Evolutionary conservation across 2,113 vertebrate species (phyloP).

Genomic region (Junco hyemalis): DNA sequence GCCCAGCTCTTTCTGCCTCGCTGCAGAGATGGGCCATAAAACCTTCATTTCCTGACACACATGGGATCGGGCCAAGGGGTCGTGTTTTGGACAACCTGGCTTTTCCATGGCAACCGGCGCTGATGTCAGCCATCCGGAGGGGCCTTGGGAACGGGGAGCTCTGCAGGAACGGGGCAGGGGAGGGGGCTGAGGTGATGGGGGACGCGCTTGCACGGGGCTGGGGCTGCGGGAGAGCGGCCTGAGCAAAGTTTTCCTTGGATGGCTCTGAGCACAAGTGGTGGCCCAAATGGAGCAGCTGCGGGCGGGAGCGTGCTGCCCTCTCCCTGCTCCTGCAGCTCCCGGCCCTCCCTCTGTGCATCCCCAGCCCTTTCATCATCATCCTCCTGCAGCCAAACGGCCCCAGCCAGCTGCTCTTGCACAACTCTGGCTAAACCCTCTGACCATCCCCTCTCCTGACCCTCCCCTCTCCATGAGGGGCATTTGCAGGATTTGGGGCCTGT

Average conservation of each 20-base stretch:
- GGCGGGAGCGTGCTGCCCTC: background rate
- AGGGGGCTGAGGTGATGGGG: background rate
- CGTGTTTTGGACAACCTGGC: slow-evolving; percentile 47
- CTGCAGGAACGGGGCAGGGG: background rate
- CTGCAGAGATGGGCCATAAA: background rate
- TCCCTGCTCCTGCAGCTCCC: background rate
- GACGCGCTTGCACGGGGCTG: accelerated
- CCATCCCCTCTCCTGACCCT: background rate
- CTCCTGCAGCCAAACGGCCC: background rate
- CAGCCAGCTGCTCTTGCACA: background rate
- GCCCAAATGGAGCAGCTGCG: background rate
- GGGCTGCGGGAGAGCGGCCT: accelerated
- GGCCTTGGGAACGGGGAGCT: background rate
- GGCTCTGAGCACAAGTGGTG: background rate
- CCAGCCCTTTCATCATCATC: accelerated
- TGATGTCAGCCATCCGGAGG: background rate
- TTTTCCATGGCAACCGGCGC: slow-evolving; percentile 11
- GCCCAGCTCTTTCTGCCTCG: background rate
- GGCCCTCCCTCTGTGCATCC: background rate
- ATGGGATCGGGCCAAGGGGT: slow-evolving; percentile 37
- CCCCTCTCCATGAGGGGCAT: accelerated
- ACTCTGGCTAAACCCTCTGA: accelerated
- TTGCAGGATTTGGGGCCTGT: accelerated
- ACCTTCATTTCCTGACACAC: slow-evolving; percentile 13
- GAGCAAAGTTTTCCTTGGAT: background rate